Evolutionary conservation across 2,888 invertebrate species (phyloP).

Genomic region (Fabriciana adippe): DNA sequence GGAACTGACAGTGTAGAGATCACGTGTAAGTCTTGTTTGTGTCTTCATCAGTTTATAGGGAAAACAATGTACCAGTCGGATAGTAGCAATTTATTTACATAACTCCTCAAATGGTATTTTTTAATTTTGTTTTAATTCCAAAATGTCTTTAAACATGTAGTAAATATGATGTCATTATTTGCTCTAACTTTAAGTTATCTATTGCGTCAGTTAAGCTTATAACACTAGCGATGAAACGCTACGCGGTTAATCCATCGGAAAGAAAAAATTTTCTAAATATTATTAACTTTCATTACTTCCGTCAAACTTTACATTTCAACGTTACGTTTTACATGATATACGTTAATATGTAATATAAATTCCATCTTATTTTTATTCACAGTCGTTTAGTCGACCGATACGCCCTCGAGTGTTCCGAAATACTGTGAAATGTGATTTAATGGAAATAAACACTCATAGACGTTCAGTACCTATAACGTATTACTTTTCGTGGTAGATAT

Average conservation of each 20-base stretch:
- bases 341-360: conserved; percentile 14
- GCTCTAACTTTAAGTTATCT: conserved; percentile 7
- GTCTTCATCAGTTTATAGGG: neutral
- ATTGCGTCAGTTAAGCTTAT: conserved; percentile 34
- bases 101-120: neutral
- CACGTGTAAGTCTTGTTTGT: conserved; percentile 56
- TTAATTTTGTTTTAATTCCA: no score
- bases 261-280: conserved; percentile 13
- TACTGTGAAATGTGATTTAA: neutral
- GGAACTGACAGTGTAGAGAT: conserved; percentile 59
- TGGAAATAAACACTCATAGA: neutral
- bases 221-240: conserved; percentile 7
- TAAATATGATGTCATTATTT: neutral
- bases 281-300: conserved; percentile 8
- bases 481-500: no score
- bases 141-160: no score
- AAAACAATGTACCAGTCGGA: no score
- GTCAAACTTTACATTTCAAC: conserved; percentile 14
- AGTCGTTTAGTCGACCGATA: conserved; percentile 45
- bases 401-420: conserved; percentile 41
- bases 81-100: neutral
- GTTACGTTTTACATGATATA: conserved; percentile 1
- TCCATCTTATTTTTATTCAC: conserved; percentile 45
- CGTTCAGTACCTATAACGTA: no score
- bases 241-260: no score